Conservation (phyloP, 2,797 vertebrate genomes). For the Cygnus olor region DNA sequence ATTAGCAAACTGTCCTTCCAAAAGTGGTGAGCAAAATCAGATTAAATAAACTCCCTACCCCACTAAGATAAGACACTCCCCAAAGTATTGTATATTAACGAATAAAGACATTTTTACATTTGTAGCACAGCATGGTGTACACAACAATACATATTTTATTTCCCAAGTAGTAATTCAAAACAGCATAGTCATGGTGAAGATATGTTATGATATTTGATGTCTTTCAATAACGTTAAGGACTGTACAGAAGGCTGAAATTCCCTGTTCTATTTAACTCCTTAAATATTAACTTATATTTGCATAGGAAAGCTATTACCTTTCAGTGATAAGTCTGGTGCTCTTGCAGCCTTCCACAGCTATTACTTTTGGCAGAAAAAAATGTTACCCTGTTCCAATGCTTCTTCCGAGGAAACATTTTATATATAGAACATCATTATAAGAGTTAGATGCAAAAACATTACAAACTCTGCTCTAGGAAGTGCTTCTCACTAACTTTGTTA, state of each 20-base stretch:
- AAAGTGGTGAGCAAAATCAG: neutral
- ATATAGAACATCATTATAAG: slow-evolving; percentile 21
- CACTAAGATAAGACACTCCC: neutral
- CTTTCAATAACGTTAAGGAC: neutral
- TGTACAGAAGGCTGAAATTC: neutral
- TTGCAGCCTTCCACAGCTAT: neutral
- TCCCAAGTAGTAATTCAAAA: neutral
- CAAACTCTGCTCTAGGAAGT: slow-evolving; percentile 33
- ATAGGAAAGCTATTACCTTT: neutral
- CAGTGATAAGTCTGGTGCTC: neutral
- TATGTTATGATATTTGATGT: neutral
- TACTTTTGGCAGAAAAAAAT: neutral
- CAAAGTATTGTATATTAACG: neutral
- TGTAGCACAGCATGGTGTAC: neutral
- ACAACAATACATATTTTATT: neutral
- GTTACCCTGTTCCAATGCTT: neutral
- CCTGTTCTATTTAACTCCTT: neutral
- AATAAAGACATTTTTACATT: neutral
- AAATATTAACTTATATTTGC: neutral
- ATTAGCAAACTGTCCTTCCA: neutral
- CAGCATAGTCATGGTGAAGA: neutral
- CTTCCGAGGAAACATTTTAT: slow-evolving; percentile 18
- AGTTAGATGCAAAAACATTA: neutral
- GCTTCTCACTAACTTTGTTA: slow-evolving; percentile 26
- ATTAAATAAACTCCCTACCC: neutral